Conservation (phyloP, 2,797 vertebrate genomes). For the Cichlasoma orientale region DNA sequence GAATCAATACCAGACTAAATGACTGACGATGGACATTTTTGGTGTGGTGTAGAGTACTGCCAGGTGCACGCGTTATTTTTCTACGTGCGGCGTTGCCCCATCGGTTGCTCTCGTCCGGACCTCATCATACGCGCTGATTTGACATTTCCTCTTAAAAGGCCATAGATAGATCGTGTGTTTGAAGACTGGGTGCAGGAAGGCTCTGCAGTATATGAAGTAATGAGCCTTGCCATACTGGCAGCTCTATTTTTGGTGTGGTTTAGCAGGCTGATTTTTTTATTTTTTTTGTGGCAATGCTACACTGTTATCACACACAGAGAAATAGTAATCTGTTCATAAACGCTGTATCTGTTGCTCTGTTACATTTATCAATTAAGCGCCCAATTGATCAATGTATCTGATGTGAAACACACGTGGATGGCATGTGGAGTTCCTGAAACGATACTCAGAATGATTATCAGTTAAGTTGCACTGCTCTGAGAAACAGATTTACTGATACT, state of each 20-base stretch:
- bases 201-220: conserved; percentile 41
- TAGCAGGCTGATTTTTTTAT: conserved; percentile 8
- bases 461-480: not conserved
- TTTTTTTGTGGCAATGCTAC: conserved; percentile 17
- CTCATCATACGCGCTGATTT: conserved; percentile 62
- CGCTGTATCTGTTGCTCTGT: not conserved
- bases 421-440: not conserved
- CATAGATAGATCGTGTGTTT: conserved; percentile 71
- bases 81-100: conserved; percentile 39
- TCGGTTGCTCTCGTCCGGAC: conserved; percentile 52
- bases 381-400: not conserved
- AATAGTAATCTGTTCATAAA: not conserved
- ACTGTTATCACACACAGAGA: not conserved
- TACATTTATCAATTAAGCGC: not conserved
- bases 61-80: conserved; percentile 22
- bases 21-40: conserved; percentile 35
- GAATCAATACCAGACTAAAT: conserved; percentile 59
- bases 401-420: not conserved
- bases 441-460: not conserved
- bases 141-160: conserved; percentile 79
- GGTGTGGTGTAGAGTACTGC: conserved; percentile 8
- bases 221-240: conserved; percentile 15
- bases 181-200: conserved; percentile 34
- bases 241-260: conserved; percentile 20
- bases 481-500: conserved; percentile 16